Evolutionary conservation across 1,140 invertebrate genomes (phyloP).

Genomic region (Popillia japonica): DNA sequence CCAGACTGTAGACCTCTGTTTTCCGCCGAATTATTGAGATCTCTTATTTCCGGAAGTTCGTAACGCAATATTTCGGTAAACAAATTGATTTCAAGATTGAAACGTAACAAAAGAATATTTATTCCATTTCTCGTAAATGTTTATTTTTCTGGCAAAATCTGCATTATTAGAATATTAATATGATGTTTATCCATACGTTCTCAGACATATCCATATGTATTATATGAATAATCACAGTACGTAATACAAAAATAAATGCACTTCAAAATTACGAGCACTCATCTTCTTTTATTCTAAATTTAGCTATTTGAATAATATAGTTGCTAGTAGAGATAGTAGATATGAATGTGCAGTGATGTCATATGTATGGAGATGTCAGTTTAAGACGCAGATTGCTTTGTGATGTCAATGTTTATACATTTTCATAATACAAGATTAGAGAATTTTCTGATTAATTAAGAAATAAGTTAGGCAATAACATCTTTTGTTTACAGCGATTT

Average conservation of each 20-base stretch:
- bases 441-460: too few relatives aligned
- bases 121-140: not conserved
- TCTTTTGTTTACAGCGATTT: too few relatives aligned
- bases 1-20: not conserved
- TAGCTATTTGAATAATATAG: not conserved
- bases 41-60: slow-evolving; percentile 10
- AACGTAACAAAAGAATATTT: slow-evolving; percentile 9
- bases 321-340: slow-evolving; percentile 8
- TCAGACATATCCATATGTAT: not conserved
- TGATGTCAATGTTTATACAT: too few relatives aligned
- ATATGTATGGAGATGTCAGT: not conserved
- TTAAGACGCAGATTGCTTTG: too few relatives aligned
- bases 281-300: slow-evolving; percentile 26
- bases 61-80: slow-evolving; percentile 29
- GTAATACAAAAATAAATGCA: slow-evolving; percentile 12
- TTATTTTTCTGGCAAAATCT: not conserved
- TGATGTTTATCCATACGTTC: not conserved
- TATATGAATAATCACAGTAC: not conserved
- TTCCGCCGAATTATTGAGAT: slow-evolving; percentile 16
- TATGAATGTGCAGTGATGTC: not conserved
- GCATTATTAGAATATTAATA: not conserved
- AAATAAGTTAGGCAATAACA: too few relatives aligned
- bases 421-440: too few relatives aligned
- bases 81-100: not conserved
- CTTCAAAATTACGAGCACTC: not conserved